Conservation (phyloP, 2,797 vertebrate species). For the Mallotus villosus region DNA sequence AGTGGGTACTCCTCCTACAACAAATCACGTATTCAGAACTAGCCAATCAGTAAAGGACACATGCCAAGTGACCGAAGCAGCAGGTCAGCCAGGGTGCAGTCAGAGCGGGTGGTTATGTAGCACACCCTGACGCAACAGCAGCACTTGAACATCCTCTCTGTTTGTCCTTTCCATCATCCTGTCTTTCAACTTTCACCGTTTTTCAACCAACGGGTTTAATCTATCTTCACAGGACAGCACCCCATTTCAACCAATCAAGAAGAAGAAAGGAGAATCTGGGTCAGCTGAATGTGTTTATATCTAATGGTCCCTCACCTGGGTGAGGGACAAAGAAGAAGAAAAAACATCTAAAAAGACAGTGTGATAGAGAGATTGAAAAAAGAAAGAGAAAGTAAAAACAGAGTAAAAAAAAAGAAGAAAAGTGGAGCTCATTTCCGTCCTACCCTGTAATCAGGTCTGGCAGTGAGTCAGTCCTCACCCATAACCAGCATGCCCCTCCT, state of each 20-base stretch:
- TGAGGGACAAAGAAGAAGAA: neutral
- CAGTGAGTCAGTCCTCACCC: no score
- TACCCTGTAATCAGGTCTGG: no score
- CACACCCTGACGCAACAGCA: no score
- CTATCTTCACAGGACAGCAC: no score
- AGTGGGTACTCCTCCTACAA: no score
- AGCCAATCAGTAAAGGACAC: no score
- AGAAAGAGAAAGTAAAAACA: neutral
- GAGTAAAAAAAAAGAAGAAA: neutral
- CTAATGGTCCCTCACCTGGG: neutral
- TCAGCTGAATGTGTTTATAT: neutral
- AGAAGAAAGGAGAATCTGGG: slow-evolving; percentile 1
- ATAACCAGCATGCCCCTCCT: no score
- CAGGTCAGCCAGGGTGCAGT: no score
- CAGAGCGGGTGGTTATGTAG: no score
- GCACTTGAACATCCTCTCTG: neutral
- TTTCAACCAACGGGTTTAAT: neutral
- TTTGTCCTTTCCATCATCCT: neutral
- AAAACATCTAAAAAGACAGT: neutral
- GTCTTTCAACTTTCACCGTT: neutral
- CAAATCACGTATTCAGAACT: no score
- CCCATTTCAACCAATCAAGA: neutral
- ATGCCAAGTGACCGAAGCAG: no score
- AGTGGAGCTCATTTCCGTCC: no score
- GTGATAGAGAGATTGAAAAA: neutral